Base-by-base conservation (phyloP, 2,888 invertebrate genomes). In the Adineta ricciae region DNA sequence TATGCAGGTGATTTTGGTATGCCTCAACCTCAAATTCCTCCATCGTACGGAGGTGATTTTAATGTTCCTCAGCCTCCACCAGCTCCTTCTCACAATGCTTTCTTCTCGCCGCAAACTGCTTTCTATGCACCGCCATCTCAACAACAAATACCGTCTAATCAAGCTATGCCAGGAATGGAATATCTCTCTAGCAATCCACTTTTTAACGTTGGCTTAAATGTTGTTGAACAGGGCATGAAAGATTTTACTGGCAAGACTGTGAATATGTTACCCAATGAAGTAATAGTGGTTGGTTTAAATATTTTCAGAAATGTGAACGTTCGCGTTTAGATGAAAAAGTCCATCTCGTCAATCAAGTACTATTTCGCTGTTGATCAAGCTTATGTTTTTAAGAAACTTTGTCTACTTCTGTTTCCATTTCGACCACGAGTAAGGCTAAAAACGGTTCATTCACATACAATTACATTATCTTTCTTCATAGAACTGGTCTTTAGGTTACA, bases 321-420 rank as follows among this genome's bases (percentile, higher is more conserved):
- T n/a, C n/a, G n/a, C 14, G n/a, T 78, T 78, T 78, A 78, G 78
- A 41, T 78, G 41, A 78, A 78, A 78, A 38, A 41, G n/a, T 94
- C 96, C 0, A 93, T 96, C 49, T 94, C 95, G 72, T 94, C 95
- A 88, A 92, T 99, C 86, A 95, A 96, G 90, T 98, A 97, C 91
- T 99, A 99, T 91, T 99, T 99, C 92, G 96, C 98, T 1, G 99
- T 99, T 0, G 97, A 99, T 91, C 96, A 97, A 32, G 93, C 94
- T 88, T 99, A 99, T 90, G 99, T 99, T 52, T 92, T 95, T 54
- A 93, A 94, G 88, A 99, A 99, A 91, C 91, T 99, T 86, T 92
- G 94, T 46, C 92, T 99, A 86, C 92, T 99, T 52, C 93, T 97
- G 89, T 97, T 98, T 90, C 99, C 99, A 0, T 99, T 95, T 90